Evolutionary conservation across 2,113 vertebrate genomes (phyloP).

Genomic region (Gnathonemus echidnorhynchus): DNA sequence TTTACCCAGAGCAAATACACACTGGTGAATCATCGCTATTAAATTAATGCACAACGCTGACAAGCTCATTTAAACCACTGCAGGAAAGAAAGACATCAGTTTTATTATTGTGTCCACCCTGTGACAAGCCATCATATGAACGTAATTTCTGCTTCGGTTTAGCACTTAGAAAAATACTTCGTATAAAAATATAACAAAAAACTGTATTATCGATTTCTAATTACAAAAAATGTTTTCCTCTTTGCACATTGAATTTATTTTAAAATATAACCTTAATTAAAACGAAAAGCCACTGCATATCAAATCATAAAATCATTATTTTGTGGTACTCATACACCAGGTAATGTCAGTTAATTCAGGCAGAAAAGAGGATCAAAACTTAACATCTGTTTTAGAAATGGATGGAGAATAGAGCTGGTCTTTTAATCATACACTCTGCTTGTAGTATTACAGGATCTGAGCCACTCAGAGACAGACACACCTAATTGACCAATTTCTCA

Average conservation of each 20-base stretch:
- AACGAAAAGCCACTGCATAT: neutral
- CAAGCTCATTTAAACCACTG: neutral
- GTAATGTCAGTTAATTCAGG: neutral
- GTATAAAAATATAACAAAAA: neutral
- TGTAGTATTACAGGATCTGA: neutral
- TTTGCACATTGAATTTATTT: neutral
- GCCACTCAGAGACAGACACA: constrained; percentile 3
- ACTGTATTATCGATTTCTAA: neutral
- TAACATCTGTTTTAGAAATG: neutral
- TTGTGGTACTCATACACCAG: neutral
- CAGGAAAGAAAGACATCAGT: neutral
- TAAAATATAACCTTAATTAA: neutral
- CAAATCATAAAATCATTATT: neutral
- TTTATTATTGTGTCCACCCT: neutral
- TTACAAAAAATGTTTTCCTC: neutral
- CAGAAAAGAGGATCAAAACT: neutral
- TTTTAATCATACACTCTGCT: neutral
- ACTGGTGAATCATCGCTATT: neutral
- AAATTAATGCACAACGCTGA: neutral
- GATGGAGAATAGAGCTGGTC: neutral
- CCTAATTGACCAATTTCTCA: constrained; percentile 27
- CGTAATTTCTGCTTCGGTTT: neutral
- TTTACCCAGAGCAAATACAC: neutral
- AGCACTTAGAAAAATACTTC: neutral
- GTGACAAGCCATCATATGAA: neutral